phyloP scores from a whole-genome alignment of 1,140 invertebrate species.

The Camponotus pennsylvanicus region DNA sequence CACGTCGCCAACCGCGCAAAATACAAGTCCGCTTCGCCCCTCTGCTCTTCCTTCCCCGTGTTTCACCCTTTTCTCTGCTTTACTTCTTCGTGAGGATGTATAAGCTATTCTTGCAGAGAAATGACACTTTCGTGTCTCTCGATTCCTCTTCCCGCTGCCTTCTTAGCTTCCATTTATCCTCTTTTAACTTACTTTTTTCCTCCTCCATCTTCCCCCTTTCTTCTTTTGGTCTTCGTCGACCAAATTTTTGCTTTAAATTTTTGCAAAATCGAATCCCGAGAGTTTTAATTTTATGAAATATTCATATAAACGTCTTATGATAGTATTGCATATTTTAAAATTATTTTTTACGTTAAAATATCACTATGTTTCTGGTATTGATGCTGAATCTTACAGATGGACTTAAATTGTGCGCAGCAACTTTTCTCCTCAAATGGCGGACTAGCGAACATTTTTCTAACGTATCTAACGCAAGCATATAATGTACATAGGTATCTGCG shows the following conservation, averaged over 20 bases:
- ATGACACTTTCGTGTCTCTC: slow-evolving; percentile 28
- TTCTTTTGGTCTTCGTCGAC: too few relatives aligned
- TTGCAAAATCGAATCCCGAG: background rate
- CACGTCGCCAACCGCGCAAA: slow-evolving; percentile 54
- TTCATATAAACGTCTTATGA: background rate
- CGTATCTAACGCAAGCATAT: slow-evolving; percentile 65
- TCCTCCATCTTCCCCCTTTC: background rate
- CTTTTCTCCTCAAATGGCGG: slow-evolving; percentile 16
- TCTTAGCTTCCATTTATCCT: slow-evolving; percentile 32
- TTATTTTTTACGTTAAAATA: background rate
- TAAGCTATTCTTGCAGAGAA: background rate
- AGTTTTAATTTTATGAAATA: background rate
- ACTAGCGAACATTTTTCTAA: slow-evolving; percentile 21
- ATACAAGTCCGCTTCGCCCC: slow-evolving; percentile 46
- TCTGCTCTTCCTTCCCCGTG: background rate
- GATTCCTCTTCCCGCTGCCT: slow-evolving; percentile 44
- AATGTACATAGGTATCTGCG: slow-evolving; percentile 66
- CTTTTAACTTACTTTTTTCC: slow-evolving; percentile 39
- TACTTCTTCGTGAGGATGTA: slow-evolving; percentile 66
- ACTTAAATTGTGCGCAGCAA: slow-evolving; percentile 32
- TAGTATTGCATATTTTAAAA: slow-evolving; percentile 36
- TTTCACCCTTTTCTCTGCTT: background rate
- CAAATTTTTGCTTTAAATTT: background rate
- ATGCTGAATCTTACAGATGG: background rate
- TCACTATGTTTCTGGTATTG: background rate